Percentiles rank a stretch among this genome's conserved stretches.
Conservation (phyloP, 1,140 invertebrate species). For the Musca domestica region DNA sequence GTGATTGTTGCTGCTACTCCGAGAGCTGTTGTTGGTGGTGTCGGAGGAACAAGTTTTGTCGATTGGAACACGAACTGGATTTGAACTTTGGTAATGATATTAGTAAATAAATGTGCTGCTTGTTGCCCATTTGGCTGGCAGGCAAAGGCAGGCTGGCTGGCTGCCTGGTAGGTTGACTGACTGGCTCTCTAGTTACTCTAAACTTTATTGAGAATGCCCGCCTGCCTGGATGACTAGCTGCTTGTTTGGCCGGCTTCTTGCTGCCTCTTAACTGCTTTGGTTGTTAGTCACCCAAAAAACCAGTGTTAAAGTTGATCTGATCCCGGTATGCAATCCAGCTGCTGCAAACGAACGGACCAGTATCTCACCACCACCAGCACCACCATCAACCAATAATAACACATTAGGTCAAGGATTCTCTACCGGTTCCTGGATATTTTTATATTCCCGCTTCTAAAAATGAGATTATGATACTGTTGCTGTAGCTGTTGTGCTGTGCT, state of each 20-base stretch:
- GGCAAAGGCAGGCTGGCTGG: neutral
- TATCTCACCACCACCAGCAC: neutral
- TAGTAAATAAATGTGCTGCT: neutral
- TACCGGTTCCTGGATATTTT: conserved; percentile 40
- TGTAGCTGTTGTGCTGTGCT: neutral
- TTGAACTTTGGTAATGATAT: conserved; percentile 15
- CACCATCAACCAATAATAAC: conserved; percentile 19
- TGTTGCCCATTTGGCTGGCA: neutral
- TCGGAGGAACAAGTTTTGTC: neutral
- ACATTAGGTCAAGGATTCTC: conserved; percentile 52
- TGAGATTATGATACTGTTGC: conserved; percentile 27
- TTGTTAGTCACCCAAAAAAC: too few relatives aligned
- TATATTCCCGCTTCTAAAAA: conserved; percentile 36
- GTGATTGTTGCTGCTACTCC: neutral
- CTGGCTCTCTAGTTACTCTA: too few relatives aligned
- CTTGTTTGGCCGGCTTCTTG: too few relatives aligned
- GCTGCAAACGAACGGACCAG: neutral
- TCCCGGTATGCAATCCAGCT: neutral
- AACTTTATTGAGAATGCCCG: too few relatives aligned
- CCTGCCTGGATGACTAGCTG: too few relatives aligned
- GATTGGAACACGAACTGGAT: conserved; percentile 10
- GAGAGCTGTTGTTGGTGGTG: neutral
- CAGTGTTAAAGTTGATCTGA: neutral
- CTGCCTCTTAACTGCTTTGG: too few relatives aligned
- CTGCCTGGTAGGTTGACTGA: neutral